Percentiles rank a stretch among this genome's conserved stretches.
phyloP scores from a whole-genome alignment of 2,797 vertebrate species.

The Euphonia xanthogaster region DNA sequence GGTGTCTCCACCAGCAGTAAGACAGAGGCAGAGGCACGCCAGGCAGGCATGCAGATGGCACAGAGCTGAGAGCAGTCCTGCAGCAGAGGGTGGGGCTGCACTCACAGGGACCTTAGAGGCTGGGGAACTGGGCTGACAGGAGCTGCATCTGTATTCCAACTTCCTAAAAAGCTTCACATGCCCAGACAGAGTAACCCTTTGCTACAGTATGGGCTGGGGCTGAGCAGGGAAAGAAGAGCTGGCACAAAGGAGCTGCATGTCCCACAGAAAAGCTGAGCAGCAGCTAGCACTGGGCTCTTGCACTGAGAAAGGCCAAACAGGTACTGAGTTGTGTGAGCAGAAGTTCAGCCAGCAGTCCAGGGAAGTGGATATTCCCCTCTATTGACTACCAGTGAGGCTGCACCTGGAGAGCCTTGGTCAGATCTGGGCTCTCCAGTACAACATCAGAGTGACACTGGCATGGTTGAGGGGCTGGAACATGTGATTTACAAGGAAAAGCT shows the following conservation, averaged over 20 bases:
- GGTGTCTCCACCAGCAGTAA: neutral
- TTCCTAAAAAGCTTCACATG: neutral
- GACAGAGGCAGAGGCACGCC: neutral
- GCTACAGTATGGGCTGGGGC: neutral
- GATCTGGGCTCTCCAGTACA: neutral
- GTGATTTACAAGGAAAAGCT: neutral
- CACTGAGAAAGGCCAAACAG: neutral
- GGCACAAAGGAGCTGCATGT: neutral
- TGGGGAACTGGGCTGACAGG: neutral
- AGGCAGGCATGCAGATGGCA: neutral
- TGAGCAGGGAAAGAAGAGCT: neutral
- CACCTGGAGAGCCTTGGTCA: neutral
- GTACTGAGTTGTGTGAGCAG: neutral
- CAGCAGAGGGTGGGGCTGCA: neutral
- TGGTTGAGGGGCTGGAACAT: rapidly evolving
- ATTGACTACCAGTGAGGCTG: rapidly evolving
- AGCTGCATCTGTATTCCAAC: neutral
- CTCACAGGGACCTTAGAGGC: neutral
- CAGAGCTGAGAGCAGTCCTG: neutral
- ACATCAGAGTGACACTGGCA: neutral
- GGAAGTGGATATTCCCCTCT: neutral
- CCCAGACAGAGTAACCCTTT: neutral
- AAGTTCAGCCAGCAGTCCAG: neutral
- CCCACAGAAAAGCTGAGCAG: neutral
- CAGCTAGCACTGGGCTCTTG: neutral